phyloP scores from a whole-genome alignment of 2,888 invertebrate genomes.

The Dermolepida albohirtum region DNA sequence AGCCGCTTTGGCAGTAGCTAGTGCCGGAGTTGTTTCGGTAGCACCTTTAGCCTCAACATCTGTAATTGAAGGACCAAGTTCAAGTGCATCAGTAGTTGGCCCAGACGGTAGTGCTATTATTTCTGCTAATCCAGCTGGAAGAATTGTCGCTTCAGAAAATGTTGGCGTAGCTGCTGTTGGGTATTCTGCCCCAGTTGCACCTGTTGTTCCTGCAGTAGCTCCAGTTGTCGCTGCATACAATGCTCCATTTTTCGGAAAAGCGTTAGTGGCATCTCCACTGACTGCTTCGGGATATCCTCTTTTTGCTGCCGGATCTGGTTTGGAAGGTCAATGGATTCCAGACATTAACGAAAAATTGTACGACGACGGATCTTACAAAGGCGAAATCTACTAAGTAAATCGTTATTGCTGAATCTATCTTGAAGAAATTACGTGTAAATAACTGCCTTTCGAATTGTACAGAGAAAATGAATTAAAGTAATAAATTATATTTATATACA shows the following conservation, averaged over 20 bases:
- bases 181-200: constrained; percentile 40
- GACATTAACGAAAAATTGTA: constrained; percentile 56
- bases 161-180: constrained; percentile 36
- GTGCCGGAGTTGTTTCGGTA: constrained; percentile 41
- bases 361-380: constrained; percentile 59
- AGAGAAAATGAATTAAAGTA: constrained; percentile 27
- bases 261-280: constrained; percentile 44
- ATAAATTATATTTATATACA: constrained; percentile 34
- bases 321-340: constrained; percentile 54
- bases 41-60: constrained; percentile 43
- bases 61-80: constrained; percentile 47
- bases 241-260: constrained; percentile 40
- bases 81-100: constrained; percentile 44
- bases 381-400: constrained; percentile 47
- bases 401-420: constrained; percentile 3
- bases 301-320: constrained; percentile 51
- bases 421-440: constrained; percentile 16
- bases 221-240: constrained; percentile 39
- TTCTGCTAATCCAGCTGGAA: constrained; percentile 45
- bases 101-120: constrained; percentile 47
- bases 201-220: constrained; percentile 37
- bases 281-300: constrained; percentile 49
- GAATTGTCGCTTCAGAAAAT: constrained; percentile 40
- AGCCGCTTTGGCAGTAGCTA: constrained; percentile 45
- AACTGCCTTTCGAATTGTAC: constrained; percentile 29